Base-by-base conservation (phyloP, 2,113 vertebrate species). In the Lethenteron reissneri region DNA sequence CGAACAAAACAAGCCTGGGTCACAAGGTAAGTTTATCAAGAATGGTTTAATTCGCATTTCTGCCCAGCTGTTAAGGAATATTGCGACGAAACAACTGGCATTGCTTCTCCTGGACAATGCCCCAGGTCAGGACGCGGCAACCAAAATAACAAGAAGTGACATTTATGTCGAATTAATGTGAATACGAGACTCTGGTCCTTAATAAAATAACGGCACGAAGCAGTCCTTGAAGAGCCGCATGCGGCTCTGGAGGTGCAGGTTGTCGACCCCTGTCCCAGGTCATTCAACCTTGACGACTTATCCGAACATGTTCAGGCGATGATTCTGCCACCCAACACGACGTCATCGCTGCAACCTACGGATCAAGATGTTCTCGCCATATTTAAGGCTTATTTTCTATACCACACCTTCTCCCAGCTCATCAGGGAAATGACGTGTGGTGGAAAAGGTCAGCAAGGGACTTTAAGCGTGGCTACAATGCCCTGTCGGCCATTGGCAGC, bases 61-160 rank as follows among this genome's bases (percentile, higher is more conserved):
- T 64, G 60, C 60, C 17, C 14, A 64, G 4, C 60, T 64, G 8
- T 64, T 14, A 64, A 64, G 60, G 60, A 64, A 64, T 19, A 64
- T 64, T 64, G 60, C 8, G 60, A 14, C 60, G 14, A 64, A 64
- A 8, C 14, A 19, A 64, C 7, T 64, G 14, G 60, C 60, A 64
- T 64, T 64, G 60, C 60, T 64, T 14, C 14, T 64, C 60, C 60
- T 64, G 17, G 60, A 64, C 60, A 64, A 64, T 64, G 60, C 60
- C 60, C 14, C 60, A 64, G 60, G 60, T 64, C 60, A 64, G 3
- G 14, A 1, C 60, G 17, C 1, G 41, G 41, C 41, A 41, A 41
- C 41, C 41, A 41, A 41, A 41, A 41, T 41, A 41, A 41, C 41
- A 41, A 41, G 25, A 41, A 41, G 41, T 41, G 1, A 41, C 41